Evolutionary conservation across 2,888 invertebrate genomes (phyloP).

Genomic region (Chrysopilus asiliformis): DNA sequence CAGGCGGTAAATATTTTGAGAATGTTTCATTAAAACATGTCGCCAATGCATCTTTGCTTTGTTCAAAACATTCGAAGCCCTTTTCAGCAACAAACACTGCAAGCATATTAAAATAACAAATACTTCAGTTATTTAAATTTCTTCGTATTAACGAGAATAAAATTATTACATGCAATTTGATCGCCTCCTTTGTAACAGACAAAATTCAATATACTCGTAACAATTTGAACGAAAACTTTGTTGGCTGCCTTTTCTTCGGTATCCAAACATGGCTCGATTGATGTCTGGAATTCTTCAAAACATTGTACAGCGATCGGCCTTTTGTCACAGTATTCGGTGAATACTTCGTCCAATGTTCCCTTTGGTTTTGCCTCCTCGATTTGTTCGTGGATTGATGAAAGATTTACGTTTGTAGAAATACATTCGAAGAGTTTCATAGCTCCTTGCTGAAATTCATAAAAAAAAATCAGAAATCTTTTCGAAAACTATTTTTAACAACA

Average conservation of each 20-base stretch:
- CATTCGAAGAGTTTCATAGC: constrained; percentile 39
- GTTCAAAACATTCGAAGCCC: constrained; percentile 59
- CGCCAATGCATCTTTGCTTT: constrained; percentile 45
- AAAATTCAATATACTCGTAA: constrained; percentile 56
- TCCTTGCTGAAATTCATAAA: constrained; percentile 18
- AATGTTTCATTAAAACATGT: constrained; percentile 51
- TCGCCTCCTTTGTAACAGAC: constrained; percentile 70
- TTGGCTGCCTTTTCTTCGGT: constrained; percentile 46
- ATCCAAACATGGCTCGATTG: constrained; percentile 49
- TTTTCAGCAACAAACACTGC: constrained; percentile 67
- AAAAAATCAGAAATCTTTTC: neutral
- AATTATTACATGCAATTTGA: constrained; percentile 57
- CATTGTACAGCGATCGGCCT: constrained; percentile 37
- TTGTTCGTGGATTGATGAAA: constrained; percentile 45
- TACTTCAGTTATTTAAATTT: constrained; percentile 2
- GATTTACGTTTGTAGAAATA: constrained; percentile 44
- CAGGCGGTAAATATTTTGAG: constrained; percentile 38
- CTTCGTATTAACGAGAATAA: neutral
- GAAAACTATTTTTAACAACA: too few relatives aligned
- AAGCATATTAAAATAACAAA: constrained; percentile 24
- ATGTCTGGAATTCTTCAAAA: constrained; percentile 42
- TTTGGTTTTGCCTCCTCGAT: constrained; percentile 55
- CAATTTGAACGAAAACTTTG: constrained; percentile 49
- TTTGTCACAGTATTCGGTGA: constrained; percentile 59
- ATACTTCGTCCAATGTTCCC: constrained; percentile 55